Percentiles rank a stretch among this genome's conserved stretches.
phyloP scores from a whole-genome alignment of 1,140 invertebrate species.

The Rhynchophorus ferrugineus region DNA sequence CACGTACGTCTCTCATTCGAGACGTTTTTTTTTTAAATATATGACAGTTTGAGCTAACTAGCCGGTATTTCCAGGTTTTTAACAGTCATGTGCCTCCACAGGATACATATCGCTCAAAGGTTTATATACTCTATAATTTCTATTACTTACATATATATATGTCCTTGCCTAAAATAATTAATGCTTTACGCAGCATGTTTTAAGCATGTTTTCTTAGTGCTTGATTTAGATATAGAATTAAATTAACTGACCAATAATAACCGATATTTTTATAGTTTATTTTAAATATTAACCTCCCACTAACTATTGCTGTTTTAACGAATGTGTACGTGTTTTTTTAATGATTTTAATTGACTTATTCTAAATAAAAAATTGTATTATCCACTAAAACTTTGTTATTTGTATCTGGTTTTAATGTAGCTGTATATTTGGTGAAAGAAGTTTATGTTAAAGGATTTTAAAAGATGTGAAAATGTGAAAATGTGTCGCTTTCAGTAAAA shows the following conservation, averaged over 20 bases:
- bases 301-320: no score
- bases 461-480: no score
- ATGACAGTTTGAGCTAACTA: slow-evolving; percentile 31
- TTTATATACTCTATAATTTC: slow-evolving; percentile 52
- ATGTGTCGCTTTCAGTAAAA: no score
- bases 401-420: no score
- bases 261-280: slow-evolving; percentile 2
- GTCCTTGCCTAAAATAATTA: slow-evolving; percentile 23
- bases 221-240: slow-evolving; percentile 16
- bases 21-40: no score
- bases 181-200: slow-evolving; percentile 35
- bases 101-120: slow-evolving; percentile 82
- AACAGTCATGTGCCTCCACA: slow-evolving; percentile 86
- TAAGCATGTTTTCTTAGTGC: slow-evolving; percentile 26
- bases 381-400: no score
- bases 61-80: slow-evolving; percentile 67
- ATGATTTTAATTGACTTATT: no score
- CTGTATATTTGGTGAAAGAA: no score
- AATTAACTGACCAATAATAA: slow-evolving; percentile 22
- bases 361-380: no score
- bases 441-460: no score
- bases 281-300: slow-evolving; percentile 2
- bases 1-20: background rate
- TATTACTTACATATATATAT: slow-evolving; percentile 36
- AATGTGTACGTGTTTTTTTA: no score